Base-by-base conservation (phyloP, 1,140 invertebrate species). In the Drosophila fuyamai region DNA sequence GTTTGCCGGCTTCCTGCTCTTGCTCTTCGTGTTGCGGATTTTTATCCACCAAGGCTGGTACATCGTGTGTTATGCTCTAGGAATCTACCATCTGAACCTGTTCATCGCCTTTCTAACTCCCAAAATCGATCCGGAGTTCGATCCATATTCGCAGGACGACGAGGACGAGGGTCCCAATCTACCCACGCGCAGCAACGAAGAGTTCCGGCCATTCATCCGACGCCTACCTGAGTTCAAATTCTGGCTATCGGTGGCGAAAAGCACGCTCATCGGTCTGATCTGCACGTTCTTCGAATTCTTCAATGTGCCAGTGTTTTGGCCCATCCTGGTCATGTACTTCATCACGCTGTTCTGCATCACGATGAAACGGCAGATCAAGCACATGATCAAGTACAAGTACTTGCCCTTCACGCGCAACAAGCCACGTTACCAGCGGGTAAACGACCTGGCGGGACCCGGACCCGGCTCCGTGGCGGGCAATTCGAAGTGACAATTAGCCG, bases 281-380 rank as follows among this genome's bases (percentile, higher is more conserved):
- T 99, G 98, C 93, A 99, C 99, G 55, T 97, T 99, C 92, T 99
- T 99, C 93, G 98, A 99, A 90, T 96, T 97, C 77, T 98, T 99
- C 92, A 99, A 99, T 94, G 96, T 99, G 92, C 99, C 99, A 90
- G 99, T 99, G 81, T 99, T 99, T 93, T 99, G 99, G 99, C 99
- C 99, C 48, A 99, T 99, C 79, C 95, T 99, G 90, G 98, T 99
- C 63, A 98, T 99, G 96, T 99, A 99, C 93, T 99, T 99, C 93
- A 97, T 99, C 90, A 98, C 98, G 41, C 93, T 99, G 71, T 98
- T 99, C 93, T 97, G 97, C 93, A 97, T 99, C 82, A 99, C 99
- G 51, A 99, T 99, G 99, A 99, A 99, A 93, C 95, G 98, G 91
- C 99, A 99, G 95, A 99, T 99, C 84, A 99, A 97, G 98, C 99